phyloP scores from a whole-genome alignment of 2,888 invertebrate species.

The Apomyelois bistriatella region DNA sequence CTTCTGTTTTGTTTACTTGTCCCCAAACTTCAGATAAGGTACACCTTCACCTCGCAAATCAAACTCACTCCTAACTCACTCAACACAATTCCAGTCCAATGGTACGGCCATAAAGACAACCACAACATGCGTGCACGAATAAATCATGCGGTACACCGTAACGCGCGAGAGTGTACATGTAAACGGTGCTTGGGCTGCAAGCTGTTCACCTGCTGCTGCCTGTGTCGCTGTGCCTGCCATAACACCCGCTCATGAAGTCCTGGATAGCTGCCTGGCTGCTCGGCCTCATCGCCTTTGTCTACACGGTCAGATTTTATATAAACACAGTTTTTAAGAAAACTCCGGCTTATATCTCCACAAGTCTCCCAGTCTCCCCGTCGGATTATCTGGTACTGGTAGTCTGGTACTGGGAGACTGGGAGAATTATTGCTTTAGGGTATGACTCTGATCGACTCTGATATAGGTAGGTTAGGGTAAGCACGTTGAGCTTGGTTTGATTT shows the following conservation, averaged over 20 bases:
- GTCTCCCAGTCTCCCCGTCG: too few species aligned
- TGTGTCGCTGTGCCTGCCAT: slow-evolving; percentile 38
- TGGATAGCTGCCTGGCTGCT: slow-evolving; percentile 26
- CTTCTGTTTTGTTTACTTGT: too few species aligned
- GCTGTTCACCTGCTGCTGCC: slow-evolving; percentile 44
- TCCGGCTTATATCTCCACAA: too few species aligned
- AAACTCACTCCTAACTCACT: not conserved
- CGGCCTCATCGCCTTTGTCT: slow-evolving; percentile 27
- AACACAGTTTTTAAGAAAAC: too few species aligned
- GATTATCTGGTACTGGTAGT: too few species aligned
- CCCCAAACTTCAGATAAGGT: too few species aligned
- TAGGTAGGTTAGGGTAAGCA: too few species aligned
- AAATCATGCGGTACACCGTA: slow-evolving; percentile 29
- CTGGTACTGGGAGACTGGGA: too few species aligned
- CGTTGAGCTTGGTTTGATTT: too few species aligned
- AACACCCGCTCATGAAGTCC: slow-evolving; percentile 17
- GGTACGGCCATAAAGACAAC: slow-evolving; percentile 22
- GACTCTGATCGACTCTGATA: too few species aligned
- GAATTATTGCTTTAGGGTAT: too few species aligned
- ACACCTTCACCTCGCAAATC: too few species aligned
- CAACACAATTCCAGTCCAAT: slow-evolving; percentile 11
- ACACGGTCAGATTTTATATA: slow-evolving; percentile 9
- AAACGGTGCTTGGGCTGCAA: slow-evolving; percentile 36
- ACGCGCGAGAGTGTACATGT: slow-evolving; percentile 49
- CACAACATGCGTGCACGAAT: slow-evolving; percentile 40